Percentiles rank a stretch among this genome's conserved stretches.
Evolutionary conservation across 2,113 vertebrate genomes (phyloP).

Genomic region (Amblyornis subalaris): DNA sequence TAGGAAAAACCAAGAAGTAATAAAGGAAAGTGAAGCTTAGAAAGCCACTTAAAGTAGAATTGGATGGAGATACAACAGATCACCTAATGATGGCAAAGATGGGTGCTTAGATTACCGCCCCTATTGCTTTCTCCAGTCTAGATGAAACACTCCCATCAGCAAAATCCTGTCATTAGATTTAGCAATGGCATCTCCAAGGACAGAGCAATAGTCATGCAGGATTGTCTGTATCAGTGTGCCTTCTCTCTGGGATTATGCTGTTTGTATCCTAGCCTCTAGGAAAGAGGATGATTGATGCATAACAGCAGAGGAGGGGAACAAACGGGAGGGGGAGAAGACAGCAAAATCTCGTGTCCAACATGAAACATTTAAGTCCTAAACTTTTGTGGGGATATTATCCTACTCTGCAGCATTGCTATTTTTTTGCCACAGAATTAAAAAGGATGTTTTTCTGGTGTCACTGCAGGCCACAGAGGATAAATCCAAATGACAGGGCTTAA

Average conservation of each 20-base stretch:
- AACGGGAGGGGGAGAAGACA: neutral
- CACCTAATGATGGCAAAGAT: neutral
- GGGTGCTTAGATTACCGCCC: neutral
- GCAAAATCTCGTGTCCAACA: neutral
- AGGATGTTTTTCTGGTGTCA: slow-evolving; percentile 20
- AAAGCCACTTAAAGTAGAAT: neutral
- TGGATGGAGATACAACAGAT: neutral
- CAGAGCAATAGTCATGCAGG: neutral
- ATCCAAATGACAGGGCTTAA: slow-evolving; percentile 50
- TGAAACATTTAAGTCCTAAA: neutral
- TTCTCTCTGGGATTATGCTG: neutral
- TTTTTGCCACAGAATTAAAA: slow-evolving; percentile 35
- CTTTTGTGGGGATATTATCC: neutral
- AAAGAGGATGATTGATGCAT: neutral
- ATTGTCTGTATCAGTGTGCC: neutral
- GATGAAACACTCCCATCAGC: neutral
- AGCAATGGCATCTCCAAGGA: neutral
- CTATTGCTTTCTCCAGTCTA: neutral
- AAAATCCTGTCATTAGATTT: neutral
- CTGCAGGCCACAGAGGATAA: slow-evolving; percentile 47
- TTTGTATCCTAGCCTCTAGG: neutral
- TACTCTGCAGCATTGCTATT: neutral
- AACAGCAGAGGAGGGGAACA: neutral
- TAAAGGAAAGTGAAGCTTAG: neutral
- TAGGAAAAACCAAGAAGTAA: neutral